Evolutionary conservation across 2,797 vertebrate species (phyloP).

Genomic region (Sebastes hopkinsi): DNA sequence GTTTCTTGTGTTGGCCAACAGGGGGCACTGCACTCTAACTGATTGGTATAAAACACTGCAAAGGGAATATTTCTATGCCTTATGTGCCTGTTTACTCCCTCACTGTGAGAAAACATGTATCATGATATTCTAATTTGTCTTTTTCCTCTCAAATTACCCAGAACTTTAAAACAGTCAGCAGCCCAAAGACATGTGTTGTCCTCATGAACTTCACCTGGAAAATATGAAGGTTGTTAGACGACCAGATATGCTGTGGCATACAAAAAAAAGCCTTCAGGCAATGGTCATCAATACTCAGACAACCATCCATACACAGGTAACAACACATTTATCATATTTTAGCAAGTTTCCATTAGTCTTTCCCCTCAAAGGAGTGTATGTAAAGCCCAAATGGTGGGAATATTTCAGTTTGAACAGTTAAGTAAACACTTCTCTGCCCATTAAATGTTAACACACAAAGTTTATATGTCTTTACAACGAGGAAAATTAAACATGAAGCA

Average conservation of each 20-base stretch:
- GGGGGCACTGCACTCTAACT: constrained; percentile 43
- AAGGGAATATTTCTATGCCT: neutral
- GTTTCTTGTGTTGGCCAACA: constrained; percentile 19
- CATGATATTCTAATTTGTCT: neutral
- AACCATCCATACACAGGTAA: neutral
- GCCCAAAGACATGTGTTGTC: neutral
- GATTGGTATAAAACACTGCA: neutral
- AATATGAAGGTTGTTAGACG: neutral
- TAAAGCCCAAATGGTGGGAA: neutral
- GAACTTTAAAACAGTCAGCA: neutral
- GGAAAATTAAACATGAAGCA: neutral
- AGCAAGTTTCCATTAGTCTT: neutral
- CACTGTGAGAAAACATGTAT: neutral
- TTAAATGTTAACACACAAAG: neutral
- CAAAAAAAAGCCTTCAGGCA: neutral
- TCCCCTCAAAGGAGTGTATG: neutral
- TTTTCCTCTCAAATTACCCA: neutral
- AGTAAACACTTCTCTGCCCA: neutral
- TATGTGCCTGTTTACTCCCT: neutral
- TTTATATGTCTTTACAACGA: neutral
- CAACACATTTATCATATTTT: neutral
- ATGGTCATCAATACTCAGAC: neutral
- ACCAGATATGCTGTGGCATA: neutral
- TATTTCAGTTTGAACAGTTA: neutral
- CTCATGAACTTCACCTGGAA: neutral